Base-by-base conservation (phyloP, 2,888 invertebrate genomes). In the Aphrophora alni region DNA sequence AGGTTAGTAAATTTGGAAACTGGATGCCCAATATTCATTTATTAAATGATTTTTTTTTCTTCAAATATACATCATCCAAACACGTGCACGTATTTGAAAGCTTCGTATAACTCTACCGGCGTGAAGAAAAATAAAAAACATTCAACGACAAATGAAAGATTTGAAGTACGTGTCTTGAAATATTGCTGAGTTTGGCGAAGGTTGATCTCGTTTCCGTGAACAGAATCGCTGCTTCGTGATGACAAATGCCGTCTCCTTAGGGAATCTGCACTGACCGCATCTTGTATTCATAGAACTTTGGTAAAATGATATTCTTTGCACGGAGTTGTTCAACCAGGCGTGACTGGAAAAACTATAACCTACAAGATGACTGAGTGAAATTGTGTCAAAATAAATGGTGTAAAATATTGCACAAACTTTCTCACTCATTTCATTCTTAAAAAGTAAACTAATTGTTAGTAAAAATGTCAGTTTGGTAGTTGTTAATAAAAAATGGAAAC, bases 211-310 rank as follows among this genome's bases (percentile, higher is more conserved):
- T n/a, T n/a, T n/a, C n/a, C n/a, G n/a, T n/a, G n/a, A n/a, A n/a
- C n/a, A 21, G n/a, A n/a, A n/a, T n/a, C n/a, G 75, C 24, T 14
- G n/a, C 21, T 27, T 7, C 14, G 69, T n/a, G n/a, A 78, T 78
- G 78, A 79, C 78, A 79, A 74, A 79, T 79, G 78, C 69, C 28
- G 17, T 33, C 21, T 68, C 78, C 73, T 68, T 10, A 10, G 74
- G 78, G 78, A 74, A 14, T 1, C 38, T 12, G 75, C 14, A 26
- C 77, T 77, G 77, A 77, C 73, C 78, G 27, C 78, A 77, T 79
- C 78, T 59, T 69, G 78, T 79, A 79, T 79, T 73, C 78, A 79
- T 79, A 28, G 78, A 74, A 79, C 74, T 79, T 51, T 79, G 59
- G 74, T 44, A 27, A n/a, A 38, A 21, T 73, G 28, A 73, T 72